Evolutionary conservation across 2,888 invertebrate species (phyloP), one percentile per base, ranked within the genome.

Genomic region (Agrotis ipsilon): DNA sequence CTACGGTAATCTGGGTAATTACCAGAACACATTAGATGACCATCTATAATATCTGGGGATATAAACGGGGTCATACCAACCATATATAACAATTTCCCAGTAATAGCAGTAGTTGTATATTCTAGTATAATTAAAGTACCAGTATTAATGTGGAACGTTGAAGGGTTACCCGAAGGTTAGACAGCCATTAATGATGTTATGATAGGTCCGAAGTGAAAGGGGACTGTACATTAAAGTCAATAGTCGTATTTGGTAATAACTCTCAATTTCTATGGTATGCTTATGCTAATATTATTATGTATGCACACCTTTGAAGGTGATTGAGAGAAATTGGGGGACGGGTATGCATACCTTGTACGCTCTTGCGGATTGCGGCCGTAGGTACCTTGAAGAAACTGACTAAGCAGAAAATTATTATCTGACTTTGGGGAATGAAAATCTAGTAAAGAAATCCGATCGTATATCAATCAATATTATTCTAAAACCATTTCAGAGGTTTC

Each of bases 121-220:
- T 77, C 45, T 45, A 52, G 24, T 59, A 51, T 78, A 62, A 62
- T 75, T 78, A 48, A 59, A 77, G 52, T 60, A 51, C 60, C 21
- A 48, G 55, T 71, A 27, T 24, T 49, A 71, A 71, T 52, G 43
- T 77, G 57, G 43, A 43, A 27, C 58, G 32, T 52, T 14, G 51
- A 72, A 76, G 73, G 64, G 75, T 61, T 61, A 77, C 39, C 55
- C 43, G 57, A 54, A 60, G 52, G 61, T 76, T 78, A 63, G 21
- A 18, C n/a, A 27, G 39, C 52, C 60, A 61, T 77, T 67, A 62
- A 64, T 52, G 75, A 68, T 68, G 64, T 68, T 68, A 68, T 68
- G 49, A 65, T 68, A 65, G 68, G 68, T 80, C 32, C 58, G 51
- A 66, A 80, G 80, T 58, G 68, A 80, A 75, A 80, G 60, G 61